Evolutionary conservation across 2,797 vertebrate species (phyloP).

Genomic region (Amblyraja radiata): DNA sequence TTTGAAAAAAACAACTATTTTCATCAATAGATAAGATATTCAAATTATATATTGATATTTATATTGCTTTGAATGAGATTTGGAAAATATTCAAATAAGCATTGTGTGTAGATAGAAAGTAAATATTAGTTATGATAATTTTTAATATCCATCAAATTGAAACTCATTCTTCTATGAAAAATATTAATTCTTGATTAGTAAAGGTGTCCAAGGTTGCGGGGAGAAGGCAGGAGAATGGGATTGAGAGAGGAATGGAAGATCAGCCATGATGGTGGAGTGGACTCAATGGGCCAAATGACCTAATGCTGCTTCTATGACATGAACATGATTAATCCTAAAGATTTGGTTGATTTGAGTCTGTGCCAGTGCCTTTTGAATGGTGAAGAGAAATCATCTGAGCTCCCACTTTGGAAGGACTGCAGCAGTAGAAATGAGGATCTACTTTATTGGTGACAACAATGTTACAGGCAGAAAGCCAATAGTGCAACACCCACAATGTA

Average conservation of each 20-base stretch:
- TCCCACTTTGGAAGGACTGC: not conserved
- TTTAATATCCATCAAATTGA: too few species aligned
- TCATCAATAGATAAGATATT: not conserved
- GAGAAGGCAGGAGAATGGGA: too few species aligned
- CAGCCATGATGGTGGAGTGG: too few species aligned
- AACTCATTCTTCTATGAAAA: too few species aligned
- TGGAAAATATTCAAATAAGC: too few species aligned
- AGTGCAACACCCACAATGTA: not conserved
- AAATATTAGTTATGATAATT: too few species aligned
- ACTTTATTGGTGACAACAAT: not conserved
- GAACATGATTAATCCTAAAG: not conserved
- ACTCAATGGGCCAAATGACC: too few species aligned
- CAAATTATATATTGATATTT: not conserved
- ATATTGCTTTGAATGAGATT: not conserved
- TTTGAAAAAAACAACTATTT: not conserved
- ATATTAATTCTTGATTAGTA: too few species aligned
- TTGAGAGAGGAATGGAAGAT: too few species aligned
- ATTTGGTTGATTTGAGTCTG: not conserved
- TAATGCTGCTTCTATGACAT: too few species aligned
- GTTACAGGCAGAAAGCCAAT: not conserved
- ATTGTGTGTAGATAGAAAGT: too few species aligned
- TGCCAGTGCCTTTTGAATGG: not conserved
- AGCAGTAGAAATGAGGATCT: not conserved
- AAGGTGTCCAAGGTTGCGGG: too few species aligned
- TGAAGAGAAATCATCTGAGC: not conserved